Percentiles rank a stretch among this genome's conserved stretches.
Conservation (phyloP, 2,888 invertebrate species). For the Drosophila cyrtoloma region DNA sequence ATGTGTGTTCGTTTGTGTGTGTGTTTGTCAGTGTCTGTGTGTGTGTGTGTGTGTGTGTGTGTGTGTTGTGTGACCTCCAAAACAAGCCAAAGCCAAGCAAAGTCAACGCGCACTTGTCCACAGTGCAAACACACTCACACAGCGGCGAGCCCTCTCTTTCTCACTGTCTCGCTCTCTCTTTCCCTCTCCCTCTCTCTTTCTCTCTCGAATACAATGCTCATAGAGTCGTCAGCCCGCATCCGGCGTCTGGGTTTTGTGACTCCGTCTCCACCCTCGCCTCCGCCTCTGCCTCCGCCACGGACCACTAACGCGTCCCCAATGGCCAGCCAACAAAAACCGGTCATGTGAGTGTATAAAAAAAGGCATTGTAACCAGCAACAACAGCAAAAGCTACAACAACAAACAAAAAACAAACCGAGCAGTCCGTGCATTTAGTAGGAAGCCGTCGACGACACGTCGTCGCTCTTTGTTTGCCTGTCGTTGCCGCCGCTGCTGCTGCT, state of each 20-base stretch:
- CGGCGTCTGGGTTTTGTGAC: constrained; percentile 29
- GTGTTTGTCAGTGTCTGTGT: constrained; percentile 47
- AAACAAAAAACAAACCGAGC: constrained; percentile 43
- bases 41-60: constrained; percentile 26
- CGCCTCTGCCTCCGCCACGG: constrained; percentile 63
- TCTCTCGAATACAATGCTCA: background rate
- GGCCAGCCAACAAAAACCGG: constrained; percentile 77
- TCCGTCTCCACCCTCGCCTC: constrained; percentile 15
- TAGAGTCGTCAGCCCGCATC: constrained; percentile 54
- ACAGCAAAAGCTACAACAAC: constrained; percentile 28
- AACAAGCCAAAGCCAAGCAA: constrained; percentile 73
- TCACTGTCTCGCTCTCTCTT: background rate
- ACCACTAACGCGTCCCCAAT: constrained; percentile 81
- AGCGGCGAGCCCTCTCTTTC: background rate
- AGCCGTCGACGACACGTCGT: constrained; percentile 43
- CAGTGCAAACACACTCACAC: constrained; percentile 15
- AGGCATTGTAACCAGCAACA: constrained; percentile 36
- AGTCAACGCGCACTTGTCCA: constrained; percentile 63
- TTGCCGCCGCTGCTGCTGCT: constrained; percentile 8
- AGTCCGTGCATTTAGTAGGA: constrained; percentile 75
- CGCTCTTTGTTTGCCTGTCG: constrained; percentile 68
- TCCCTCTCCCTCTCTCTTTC: background rate
- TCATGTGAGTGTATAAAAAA: constrained; percentile 68
- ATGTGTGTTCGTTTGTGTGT: constrained; percentile 1
- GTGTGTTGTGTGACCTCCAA: constrained; percentile 69